A percentile compares a stretch with the other conserved stretches of the same genome.
phyloP scores from a whole-genome alignment of 2,797 vertebrate species.

The Coranthus polyacanthus region DNA sequence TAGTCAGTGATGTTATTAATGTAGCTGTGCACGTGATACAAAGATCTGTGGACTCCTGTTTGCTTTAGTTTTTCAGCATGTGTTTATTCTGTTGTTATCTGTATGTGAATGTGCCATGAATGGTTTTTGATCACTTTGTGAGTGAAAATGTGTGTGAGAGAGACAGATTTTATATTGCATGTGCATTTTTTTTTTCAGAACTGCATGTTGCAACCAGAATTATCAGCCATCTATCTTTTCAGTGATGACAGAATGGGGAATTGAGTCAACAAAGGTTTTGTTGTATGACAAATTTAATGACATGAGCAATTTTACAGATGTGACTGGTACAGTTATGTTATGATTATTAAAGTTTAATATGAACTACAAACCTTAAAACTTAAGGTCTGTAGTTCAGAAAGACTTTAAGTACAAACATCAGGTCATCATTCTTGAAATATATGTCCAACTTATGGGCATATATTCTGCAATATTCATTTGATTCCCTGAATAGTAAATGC shows the following conservation, averaged over 20 bases:
- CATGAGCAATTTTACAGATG: not conserved
- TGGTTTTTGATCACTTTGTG: conserved; percentile 17
- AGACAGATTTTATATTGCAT: conserved; percentile 31
- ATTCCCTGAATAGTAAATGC: conserved; percentile 11
- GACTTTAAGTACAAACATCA: not conserved
- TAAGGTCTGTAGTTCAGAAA: conserved; percentile 10
- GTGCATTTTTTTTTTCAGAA: conserved; percentile 20
- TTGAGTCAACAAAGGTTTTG: conserved; percentile 26
- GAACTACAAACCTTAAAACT: conserved; percentile 6
- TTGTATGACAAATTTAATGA: conserved; percentile 14
- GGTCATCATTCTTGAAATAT: conserved; percentile 36
- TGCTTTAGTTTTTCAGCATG: conserved; percentile 45
- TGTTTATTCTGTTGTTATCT: conserved; percentile 14
- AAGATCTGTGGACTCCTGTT: conserved; percentile 63
- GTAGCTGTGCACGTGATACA: conserved; percentile 42
- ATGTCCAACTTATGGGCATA: conserved; percentile 30
- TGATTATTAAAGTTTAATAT: conserved; percentile 9
- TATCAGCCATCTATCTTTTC: conserved; percentile 21
- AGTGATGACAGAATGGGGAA: conserved; percentile 27
- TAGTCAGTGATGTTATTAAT: conserved; percentile 3
- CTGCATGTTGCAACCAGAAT: conserved; percentile 31
- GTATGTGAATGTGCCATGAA: conserved; percentile 12
- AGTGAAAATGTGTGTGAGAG: not conserved
- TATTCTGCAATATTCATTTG: conserved; percentile 39
- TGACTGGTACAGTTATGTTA: not conserved